Evolutionary conservation across 2,113 vertebrate species (phyloP), one percentile per base, ranked within the genome.

Genomic region (Aptenodytes forsteri): DNA sequence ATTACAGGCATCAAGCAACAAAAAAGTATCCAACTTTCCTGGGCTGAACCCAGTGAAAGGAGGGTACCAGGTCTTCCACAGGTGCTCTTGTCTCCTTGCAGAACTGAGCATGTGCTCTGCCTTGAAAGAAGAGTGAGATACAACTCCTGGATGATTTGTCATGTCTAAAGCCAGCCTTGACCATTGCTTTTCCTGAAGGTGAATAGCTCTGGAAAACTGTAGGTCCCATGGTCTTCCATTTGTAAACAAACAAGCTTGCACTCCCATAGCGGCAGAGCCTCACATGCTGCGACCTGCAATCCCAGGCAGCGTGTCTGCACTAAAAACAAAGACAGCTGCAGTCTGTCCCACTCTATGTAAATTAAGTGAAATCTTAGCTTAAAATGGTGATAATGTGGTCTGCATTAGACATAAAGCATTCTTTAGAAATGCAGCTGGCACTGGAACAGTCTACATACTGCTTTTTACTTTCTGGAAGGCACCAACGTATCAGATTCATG

Each of bases 331-430:
- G 58, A 30, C 71, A 92, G 71, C 85, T 93, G 85, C 11, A 4
- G 34, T 42, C 75, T 87, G 36, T 44, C 85, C 85, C 82, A 66
- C 70, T n/a, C 58, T 81, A 26, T 71, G 83, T n/a, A 94, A 93
- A 92, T 92, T 49, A 88, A 90, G 79, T 27, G 58, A 87, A 93
- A 64, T 90, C 42, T 92, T 83, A 47, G 46, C 55, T 90, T 90
- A 55, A 92, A 94, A 90, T 50, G 59, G 50, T 2, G 13, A 75
- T 83, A 81, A 73, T 38, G 50, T 87, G 64, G 26, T 73, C 61
- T 92, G 19, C 4, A 7, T 83, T 70, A 94, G 83, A n/a, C 49
- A 70, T 70, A 93, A 86, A 90, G 18, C 47, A 66, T 62, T 77
- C 59, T 83, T 89, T 50, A 64, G 90, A 81, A 95, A 61, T 64